These are phyloP conservation scores for Theristicus caerulescens DNA, from an alignment of 2,113 vertebrate species.

Conservation along the genomic window DNA sequence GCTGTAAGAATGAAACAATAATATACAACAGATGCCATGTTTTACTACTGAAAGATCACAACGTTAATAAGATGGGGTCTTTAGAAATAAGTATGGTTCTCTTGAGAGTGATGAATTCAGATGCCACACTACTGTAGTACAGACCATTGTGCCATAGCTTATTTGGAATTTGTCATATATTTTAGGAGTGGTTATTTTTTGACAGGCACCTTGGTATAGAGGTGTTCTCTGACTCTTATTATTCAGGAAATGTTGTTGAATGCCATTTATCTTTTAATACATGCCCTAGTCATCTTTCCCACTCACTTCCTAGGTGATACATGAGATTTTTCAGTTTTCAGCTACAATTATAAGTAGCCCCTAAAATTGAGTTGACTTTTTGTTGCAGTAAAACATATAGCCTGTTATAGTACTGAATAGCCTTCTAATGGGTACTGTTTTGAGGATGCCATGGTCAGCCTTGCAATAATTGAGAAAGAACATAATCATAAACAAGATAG, in stretches of 20 bases:
- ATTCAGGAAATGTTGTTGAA: neutral
- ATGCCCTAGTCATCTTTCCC: neutral
- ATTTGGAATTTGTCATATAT: neutral
- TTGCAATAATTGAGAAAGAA: neutral
- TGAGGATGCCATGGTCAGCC: neutral
- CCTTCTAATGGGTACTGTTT: neutral
- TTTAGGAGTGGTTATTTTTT: neutral
- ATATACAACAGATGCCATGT: neutral
- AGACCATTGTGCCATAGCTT: neutral
- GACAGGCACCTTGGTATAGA: neutral
- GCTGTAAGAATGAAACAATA: slow-evolving; percentile 16
- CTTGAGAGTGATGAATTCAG: neutral
- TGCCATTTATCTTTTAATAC: neutral
- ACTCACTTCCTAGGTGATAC: neutral
- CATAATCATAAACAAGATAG: neutral
- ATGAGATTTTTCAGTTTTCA: neutral
- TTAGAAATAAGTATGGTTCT: neutral
- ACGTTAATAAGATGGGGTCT: neutral
- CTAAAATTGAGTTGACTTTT: neutral
- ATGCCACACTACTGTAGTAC: neutral
- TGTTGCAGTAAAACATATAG: neutral
- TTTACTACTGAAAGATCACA: slow-evolving; percentile 18
- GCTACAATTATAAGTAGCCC: neutral
- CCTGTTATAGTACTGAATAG: neutral
- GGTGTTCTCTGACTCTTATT: neutral